Base-by-base conservation (phyloP, 2,113 vertebrate species). In the Naja naja region DNA sequence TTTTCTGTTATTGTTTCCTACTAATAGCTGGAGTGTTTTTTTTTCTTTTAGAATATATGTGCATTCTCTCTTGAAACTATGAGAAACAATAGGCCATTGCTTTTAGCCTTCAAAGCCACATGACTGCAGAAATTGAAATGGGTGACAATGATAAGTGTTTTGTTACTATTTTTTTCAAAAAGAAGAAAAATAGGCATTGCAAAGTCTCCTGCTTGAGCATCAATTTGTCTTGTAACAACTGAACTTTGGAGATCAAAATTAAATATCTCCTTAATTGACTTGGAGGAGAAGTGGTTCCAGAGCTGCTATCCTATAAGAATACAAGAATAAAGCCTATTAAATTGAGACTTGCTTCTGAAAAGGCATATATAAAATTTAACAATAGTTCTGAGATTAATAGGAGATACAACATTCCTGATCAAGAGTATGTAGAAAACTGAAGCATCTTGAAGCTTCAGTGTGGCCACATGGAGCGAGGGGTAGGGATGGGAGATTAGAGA, bases 111-210 rank as follows among this genome's bases (percentile, higher is more conserved):
- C 52, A 52, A 87, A 49, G 39, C 45, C n/a, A 20, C 49, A 34
- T 55, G 22, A 90, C 3, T 0, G 0, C 47, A 91, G 14, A 45
- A 0, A 85, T 43, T 74, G 10, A 47, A 88, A 74, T n/a, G 39
- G 39, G 43, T 85, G 53, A 92, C 69, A 58, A 85, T 85, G 91
- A 85, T 49, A 89, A 89, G 88, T 89, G 47, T 60, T 89, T 56
- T 92, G 43, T 49, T 89, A 20, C 49, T 53, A 22, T 3, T 18
- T 89, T 53, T 45, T 58, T 23, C 49, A n/a, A 74, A 85, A 92
- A 89, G 25, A 54, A 58, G 85, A 43, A 27, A 34, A 34, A 10
- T 23, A 20, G 27, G 30, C 11, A 39, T 58, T 49, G 30, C 39
- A 89, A n/a, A 81, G 81, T 49, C 53, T 56, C 11, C 27, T n/a